These are phyloP conservation scores for Margaritifera margaritifera DNA, from an alignment of 2,888 invertebrate genomes.

Conservation along the genomic window DNA sequence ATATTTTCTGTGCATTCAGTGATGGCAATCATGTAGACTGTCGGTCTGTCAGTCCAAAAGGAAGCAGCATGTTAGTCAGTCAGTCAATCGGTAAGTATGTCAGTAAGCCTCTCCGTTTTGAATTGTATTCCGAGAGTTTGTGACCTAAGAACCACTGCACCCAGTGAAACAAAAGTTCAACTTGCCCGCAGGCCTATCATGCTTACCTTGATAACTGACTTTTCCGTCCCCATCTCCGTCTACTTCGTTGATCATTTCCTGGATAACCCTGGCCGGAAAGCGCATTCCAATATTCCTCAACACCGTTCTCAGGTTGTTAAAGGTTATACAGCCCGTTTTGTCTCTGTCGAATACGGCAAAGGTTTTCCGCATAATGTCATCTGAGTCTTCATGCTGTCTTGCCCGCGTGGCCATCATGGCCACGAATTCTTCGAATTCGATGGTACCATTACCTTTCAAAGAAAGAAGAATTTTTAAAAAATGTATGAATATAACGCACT, in stretches of 20 bases:
- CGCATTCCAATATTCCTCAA: slow-evolving; percentile 34
- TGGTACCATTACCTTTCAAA: slow-evolving; percentile 35
- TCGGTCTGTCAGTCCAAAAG: too few species aligned
- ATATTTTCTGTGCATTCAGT: too few species aligned
- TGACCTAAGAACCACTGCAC: too few species aligned
- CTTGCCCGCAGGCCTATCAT: too few species aligned
- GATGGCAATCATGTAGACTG: too few species aligned
- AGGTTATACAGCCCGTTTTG: slow-evolving; percentile 27
- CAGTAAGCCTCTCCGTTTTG: too few species aligned
- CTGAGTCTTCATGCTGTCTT: background rate
- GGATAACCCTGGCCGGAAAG: slow-evolving; percentile 19
- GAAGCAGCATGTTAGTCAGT: too few species aligned
- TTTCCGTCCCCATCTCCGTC: slow-evolving; percentile 32
- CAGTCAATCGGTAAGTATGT: too few species aligned
- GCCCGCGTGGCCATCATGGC: slow-evolving; percentile 30
- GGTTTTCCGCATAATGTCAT: slow-evolving; percentile 19
- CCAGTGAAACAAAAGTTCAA: too few species aligned
- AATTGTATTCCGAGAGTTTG: too few species aligned
- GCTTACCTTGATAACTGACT: slow-evolving; percentile 30
- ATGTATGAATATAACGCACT: too few species aligned
- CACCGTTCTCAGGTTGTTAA: slow-evolving; percentile 20
- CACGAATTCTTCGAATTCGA: slow-evolving; percentile 40
- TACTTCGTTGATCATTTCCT: slow-evolving; percentile 33
- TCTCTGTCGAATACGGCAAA: slow-evolving; percentile 35
- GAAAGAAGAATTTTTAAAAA: too few species aligned